These are phyloP conservation scores for Penaeus japonicus DNA, from an alignment of 1,140 invertebrate species.

Conservation along the genomic window DNA sequence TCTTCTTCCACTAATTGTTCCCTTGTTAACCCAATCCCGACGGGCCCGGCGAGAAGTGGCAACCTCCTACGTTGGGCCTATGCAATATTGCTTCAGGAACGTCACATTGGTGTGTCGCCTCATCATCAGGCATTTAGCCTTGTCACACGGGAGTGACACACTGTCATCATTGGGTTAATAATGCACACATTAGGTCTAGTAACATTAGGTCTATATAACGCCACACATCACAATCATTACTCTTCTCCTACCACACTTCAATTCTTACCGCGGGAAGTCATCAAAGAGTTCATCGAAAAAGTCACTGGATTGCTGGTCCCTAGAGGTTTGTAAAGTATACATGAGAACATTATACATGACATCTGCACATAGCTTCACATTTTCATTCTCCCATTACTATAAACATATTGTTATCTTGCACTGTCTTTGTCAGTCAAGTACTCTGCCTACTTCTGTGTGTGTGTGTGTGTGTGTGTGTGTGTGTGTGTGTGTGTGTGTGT, in stretches of 20 bases:
- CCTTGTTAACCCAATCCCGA: no score
- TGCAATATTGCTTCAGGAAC: not conserved
- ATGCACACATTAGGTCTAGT: not conserved
- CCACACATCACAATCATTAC: not conserved
- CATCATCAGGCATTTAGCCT: no score
- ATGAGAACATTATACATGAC: not conserved
- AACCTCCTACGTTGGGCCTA: no score
- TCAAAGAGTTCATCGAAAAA: slow-evolving; percentile 60
- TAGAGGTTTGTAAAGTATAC: not conserved
- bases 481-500: no score
- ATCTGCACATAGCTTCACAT: not conserved
- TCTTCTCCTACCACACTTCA: not conserved
- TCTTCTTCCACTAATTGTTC: no score
- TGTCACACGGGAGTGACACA: no score
- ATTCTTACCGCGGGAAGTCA: slow-evolving; percentile 61
- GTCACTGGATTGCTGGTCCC: slow-evolving; percentile 57
- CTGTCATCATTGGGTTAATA: not conserved
- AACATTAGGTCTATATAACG: no score
- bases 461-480: no score
- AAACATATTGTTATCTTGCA: no score
- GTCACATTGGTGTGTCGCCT: not conserved
- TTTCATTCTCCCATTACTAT: not conserved
- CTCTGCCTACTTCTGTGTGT: no score
- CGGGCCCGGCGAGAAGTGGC: no score
- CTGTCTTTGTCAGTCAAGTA: no score